Evolutionary conservation across 2,888 invertebrate genomes (phyloP).

Genomic region (Capitulum mitella): DNA sequence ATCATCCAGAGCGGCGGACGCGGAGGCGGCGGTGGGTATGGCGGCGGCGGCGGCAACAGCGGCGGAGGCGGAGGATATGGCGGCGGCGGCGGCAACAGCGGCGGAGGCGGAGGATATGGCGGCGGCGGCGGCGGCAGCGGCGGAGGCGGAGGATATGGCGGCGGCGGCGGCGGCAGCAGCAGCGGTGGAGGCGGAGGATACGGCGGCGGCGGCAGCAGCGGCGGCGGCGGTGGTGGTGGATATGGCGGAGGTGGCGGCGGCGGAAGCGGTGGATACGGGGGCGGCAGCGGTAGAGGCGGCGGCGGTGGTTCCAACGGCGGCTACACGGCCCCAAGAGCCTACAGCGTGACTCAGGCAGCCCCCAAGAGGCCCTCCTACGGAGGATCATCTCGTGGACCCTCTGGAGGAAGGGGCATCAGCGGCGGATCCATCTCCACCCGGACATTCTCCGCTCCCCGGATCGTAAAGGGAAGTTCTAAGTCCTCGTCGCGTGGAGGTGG

Average conservation of each 20-base stretch:
- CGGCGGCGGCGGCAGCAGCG: not conserved
- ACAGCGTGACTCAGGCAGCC: not conserved
- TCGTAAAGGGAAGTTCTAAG: not conserved
- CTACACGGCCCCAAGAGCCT: not conserved
- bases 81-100: not conserved
- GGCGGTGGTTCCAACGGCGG: not conserved
- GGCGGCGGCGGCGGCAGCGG: not conserved
- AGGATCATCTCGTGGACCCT: not conserved
- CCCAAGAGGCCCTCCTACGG: not conserved
- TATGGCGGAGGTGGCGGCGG: not conserved
- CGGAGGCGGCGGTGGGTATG: not conserved
- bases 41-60: not conserved
- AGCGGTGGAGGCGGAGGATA: too few species aligned
- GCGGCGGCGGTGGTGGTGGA: not conserved
- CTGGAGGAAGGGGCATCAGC: not conserved
- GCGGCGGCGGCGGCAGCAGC: not conserved
- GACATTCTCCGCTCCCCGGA: not conserved
- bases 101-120: not conserved
- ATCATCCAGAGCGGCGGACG: not conserved
- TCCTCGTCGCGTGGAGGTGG: not conserved
- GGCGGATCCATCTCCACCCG: slow-evolving; percentile 4
- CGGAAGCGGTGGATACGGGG: not conserved
- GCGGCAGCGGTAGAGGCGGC: not conserved
- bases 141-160: not conserved
- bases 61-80: not conserved